These are phyloP conservation scores for Silurus glanis DNA, from an alignment of 2,113 vertebrate genomes.

Conservation along the genomic window DNA sequence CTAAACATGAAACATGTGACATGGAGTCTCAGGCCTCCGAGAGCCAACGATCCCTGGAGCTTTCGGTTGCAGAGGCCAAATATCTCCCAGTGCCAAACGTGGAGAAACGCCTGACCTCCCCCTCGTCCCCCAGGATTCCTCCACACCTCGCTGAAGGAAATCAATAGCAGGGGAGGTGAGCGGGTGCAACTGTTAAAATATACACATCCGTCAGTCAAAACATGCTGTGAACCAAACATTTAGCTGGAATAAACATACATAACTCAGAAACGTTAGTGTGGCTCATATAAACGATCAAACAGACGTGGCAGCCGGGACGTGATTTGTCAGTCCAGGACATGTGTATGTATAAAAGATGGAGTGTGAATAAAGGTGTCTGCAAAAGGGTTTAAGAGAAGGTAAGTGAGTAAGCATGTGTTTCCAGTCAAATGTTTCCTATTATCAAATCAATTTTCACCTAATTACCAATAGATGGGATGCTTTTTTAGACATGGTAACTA, in stretches of 20 bases:
- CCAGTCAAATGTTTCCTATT: not conserved
- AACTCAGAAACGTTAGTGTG: slow-evolving; percentile 36
- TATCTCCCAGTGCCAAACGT: slow-evolving; percentile 47
- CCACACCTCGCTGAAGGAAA: slow-evolving; percentile 43
- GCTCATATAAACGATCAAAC: slow-evolving; percentile 22
- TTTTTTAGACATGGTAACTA: not conserved
- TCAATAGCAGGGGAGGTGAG: slow-evolving; percentile 37
- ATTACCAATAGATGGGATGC: not conserved
- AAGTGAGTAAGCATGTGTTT: not conserved
- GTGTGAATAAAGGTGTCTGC: slow-evolving; percentile 21
- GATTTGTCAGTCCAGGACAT: not conserved
- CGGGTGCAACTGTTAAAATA: slow-evolving; percentile 50
- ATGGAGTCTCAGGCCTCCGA: slow-evolving; percentile 24
- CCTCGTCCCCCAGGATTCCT: slow-evolving; percentile 33
- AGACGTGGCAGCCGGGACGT: slow-evolving; percentile 17
- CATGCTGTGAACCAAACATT: slow-evolving; percentile 46
- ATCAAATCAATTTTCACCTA: not conserved
- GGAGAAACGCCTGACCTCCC: slow-evolving; percentile 44
- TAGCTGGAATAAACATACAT: slow-evolving; percentile 34
- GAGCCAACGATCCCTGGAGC: slow-evolving; percentile 44
- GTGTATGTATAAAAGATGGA: not conserved
- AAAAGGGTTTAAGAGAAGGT: slow-evolving; percentile 9
- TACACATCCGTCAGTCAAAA: slow-evolving; percentile 52
- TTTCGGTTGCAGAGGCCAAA: slow-evolving; percentile 42
- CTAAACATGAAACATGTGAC: slow-evolving; percentile 32